A percentile compares a stretch with the other conserved stretches of the same genome.
phyloP scores from a whole-genome alignment of 2,797 vertebrate species.

The Sebastes oblongus region DNA sequence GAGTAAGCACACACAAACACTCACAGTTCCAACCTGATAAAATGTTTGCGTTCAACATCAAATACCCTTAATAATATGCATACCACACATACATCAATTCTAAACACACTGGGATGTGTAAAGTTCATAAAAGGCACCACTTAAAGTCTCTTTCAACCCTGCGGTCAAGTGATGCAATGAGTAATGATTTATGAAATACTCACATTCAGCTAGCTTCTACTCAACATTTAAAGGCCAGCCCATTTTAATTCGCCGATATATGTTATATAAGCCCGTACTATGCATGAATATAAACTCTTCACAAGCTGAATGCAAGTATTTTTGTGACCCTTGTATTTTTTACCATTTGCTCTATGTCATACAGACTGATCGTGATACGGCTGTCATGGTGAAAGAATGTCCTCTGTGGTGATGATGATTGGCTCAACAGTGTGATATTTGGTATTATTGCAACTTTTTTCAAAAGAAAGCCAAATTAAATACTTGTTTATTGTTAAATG shows the following conservation, averaged over 20 bases:
- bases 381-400: background rate
- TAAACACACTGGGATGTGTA: background rate
- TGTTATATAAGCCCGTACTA: background rate
- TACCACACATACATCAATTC: background rate
- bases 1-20: background rate
- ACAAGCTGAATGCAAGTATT: slow-evolving; percentile 9
- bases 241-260: slow-evolving; percentile 14
- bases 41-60: background rate
- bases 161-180: slow-evolving; percentile 49
- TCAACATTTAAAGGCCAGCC: slow-evolving; percentile 43
- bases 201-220: slow-evolving; percentile 16
- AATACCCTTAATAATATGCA: background rate
- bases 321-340: slow-evolving; percentile 1
- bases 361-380: background rate
- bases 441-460: too few species aligned
- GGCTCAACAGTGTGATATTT: too few species aligned
- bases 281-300: slow-evolving; percentile 16
- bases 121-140: background rate
- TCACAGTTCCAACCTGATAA: background rate
- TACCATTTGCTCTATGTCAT: background rate
- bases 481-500: too few species aligned
- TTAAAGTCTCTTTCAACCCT: background rate
- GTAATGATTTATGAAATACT: slow-evolving; percentile 26
- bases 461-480: too few species aligned
- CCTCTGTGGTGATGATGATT: too few species aligned